Base-by-base conservation (phyloP, 2,797 vertebrate genomes). In the Acomys russatus region DNA sequence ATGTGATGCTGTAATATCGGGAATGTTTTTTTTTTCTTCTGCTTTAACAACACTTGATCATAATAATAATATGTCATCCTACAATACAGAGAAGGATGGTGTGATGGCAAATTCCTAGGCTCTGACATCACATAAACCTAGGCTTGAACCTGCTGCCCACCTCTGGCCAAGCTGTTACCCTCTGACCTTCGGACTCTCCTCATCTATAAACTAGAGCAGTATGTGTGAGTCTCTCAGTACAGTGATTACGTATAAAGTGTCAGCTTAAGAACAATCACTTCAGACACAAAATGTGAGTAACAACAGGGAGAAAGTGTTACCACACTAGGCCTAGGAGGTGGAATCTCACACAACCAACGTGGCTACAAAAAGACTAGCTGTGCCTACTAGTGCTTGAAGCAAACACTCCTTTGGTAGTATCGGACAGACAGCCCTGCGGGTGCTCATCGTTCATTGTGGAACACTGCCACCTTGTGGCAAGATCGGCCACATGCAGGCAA, bases 401-500 rank as follows among this genome's bases (percentile, higher is more conserved):
- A 73, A 98, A 97, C 68, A 91, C 73, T 96, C 92, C 35, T 92
- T 76, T 93, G 78, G 38, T 7, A 6, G 5, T 51, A 78, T 49
- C 2, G 85, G n/a, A 70, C 74, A 33, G 30, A 49, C 12, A 63
- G 38, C 54, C 30, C 15, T 28, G 23, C 8, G 14, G 91, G 44
- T 4, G 66, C 63, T 84, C 66, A 51, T 74, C 91, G 91, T 98
- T 97, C 92, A 96, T 97, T 97, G 97, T 97, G 95, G 94, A 98
- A 98, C 96, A 98, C 95, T 96, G 96, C 98, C 98, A 97, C 95
- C 98, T 95, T 93, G 98, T 98, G 98, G 98, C 86, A 3, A 1
- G 12, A 77, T 2, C 25, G 30, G 66, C 10, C 82, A 96, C 68
- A 20, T 9, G 63, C 97, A 91, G 70, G 68, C 78, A 93, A 95